Evolutionary conservation across 2,797 vertebrate species (phyloP), one percentile per base, ranked within the genome.

Genomic region (Hydrocynus forskahlii): DNA sequence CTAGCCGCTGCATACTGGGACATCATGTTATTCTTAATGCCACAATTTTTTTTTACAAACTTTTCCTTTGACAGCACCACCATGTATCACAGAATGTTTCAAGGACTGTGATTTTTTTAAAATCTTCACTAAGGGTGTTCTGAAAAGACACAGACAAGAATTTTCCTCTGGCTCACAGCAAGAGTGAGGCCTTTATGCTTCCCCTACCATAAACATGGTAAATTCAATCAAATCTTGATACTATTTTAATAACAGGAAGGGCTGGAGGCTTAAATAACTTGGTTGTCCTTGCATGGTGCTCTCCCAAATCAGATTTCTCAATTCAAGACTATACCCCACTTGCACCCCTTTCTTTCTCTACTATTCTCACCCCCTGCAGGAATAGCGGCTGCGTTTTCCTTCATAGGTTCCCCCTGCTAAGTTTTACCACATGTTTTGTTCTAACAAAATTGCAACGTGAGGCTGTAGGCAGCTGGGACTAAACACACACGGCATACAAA

Each of bases 151-250:
- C 82, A 73, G 54, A 82, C 76, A 25, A 17, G 78, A 69, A 80
- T 83, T 62, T 38, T 72, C 54, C 55, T 60, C 64, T 75, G 62
- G 67, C 23, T 50, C 68, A 60, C 48, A 74, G 71, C 84, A 78
- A 63, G 83, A 85, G 13, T 82, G 84, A 66, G 85, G 79, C 40
- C 68, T 87, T 88, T 86, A 88, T 78, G 84, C 81, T 85, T 88
- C 87, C 86, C 76, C 83, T 79, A 88, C 90, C 86, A 88, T 92
- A 93, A 94, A 94, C 91, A 95, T 89, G 90, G 88, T 93, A 89
- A 93, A 95, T 92, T 95, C 90, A 95, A 95, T 94, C 92, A 94
- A 93, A 91, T 89, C 85, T 80, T 89, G 89, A 93, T 93, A 90
- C 89, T 90, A 84, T 91, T 94, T 93, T 91, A 94, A 93, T 93